Evolutionary conservation across 2,888 invertebrate species (phyloP), one percentile per base, ranked within the genome.

Genomic region (Cephus nigrinus): DNA sequence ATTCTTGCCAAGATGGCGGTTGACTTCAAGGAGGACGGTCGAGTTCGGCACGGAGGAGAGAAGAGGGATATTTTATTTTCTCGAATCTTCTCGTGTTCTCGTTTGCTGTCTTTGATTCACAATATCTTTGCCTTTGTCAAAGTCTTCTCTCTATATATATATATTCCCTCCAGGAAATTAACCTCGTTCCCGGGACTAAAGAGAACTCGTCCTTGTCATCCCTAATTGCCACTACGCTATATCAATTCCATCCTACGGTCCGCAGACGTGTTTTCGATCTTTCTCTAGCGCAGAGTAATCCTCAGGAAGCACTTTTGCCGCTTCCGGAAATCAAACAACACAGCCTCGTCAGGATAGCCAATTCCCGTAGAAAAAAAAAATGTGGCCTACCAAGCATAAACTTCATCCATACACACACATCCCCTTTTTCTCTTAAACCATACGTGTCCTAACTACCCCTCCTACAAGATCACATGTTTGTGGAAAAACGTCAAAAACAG

Each of bases 401-500:
- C 9, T 55, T 23, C 9, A 55, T 55, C 23, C 2, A 9, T 9
- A 40, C 1, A 40, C 0, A 40, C 5, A 55, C 2, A 2, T 23
- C 9, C 55, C 9, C 15, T 23, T 31, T 73, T 73, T 31, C n/a
- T n/a, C 55, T n/a, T 3, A 32, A 68, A 33, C 15, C 72, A 69
- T 30, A 31, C 33, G 33, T 73, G 32, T 31, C 32, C 77, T 31
- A n/a, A 15, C 36, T 68, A 40, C 40, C 40, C 40, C 5, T 23
- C 9, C 55, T 2, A 9, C 5, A 35, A 77, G 69, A 77, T 74
- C 77, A 69, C 72, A 77, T 77, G 69, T 74, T 77, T 74, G 31
- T 31, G 33, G 69, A 68, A 33, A 74, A 77, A 77, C 69, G 77
- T 77, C 77, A 74, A 77, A 74, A 77, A 77, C 77, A 77, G 77